A percentile compares a stretch with the other conserved stretches of the same genome.
phyloP scores from a whole-genome alignment of 2,888 invertebrate genomes.

The Endomychus coccineus region DNA sequence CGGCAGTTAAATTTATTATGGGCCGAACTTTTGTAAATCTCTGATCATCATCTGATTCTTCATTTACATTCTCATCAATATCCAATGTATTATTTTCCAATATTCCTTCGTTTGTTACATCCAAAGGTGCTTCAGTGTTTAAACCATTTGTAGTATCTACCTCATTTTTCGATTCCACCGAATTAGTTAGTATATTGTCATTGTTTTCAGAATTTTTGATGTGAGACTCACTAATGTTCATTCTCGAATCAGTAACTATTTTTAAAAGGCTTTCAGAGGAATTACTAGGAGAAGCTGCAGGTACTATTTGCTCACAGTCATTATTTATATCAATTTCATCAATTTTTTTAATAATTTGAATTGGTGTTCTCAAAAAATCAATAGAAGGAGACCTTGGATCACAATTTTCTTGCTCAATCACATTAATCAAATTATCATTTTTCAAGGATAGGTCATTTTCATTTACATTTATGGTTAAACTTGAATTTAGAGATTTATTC shows the following conservation, averaged over 20 bases:
- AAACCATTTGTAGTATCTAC: background rate
- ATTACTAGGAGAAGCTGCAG: too few species aligned
- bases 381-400: constrained; percentile 50
- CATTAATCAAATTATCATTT: too few species aligned
- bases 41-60: too few species aligned
- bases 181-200: too few species aligned
- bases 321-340: constrained; percentile 16
- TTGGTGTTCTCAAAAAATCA: constrained; percentile 51
- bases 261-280: too few species aligned
- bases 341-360: constrained; percentile 28
- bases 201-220: too few species aligned
- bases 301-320: too few species aligned
- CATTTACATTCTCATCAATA: too few species aligned
- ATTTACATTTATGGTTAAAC: constrained; percentile 13
- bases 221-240: too few species aligned
- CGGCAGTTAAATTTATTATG: constrained; percentile 14
- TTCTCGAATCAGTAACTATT: too few species aligned
- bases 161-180: background rate
- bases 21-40: too few species aligned
- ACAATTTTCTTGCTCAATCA: constrained; percentile 15
- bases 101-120: background rate
- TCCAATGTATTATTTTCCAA: too few species aligned
- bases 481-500: constrained; percentile 9
- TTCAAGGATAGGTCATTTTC: constrained; percentile 7
- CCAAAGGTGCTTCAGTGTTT: background rate